Conservation (phyloP, 1,140 invertebrate genomes). For the Hylyphantes graminicola region DNA sequence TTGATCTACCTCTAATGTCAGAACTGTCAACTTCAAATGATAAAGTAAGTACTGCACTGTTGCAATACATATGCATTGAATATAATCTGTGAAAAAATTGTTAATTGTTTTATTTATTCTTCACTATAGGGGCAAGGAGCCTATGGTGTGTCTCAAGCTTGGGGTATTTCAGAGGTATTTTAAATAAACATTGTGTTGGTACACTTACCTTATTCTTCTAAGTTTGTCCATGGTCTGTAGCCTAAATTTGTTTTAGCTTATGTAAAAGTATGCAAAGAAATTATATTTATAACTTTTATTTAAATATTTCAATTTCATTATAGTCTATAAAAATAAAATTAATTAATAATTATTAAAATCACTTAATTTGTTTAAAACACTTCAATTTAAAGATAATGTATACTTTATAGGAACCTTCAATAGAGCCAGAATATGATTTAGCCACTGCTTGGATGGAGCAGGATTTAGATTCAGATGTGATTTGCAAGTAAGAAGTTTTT, state of each 20-base stretch:
- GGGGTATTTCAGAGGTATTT: conserved; percentile 63
- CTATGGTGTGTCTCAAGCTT: conserved; percentile 64
- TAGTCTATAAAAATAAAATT: too few species aligned
- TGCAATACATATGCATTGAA: not conserved
- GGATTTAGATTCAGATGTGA: conserved; percentile 65
- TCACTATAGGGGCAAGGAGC: conserved; percentile 59
- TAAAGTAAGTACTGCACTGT: conserved; percentile 37
- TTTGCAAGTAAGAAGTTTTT: conserved; percentile 51
- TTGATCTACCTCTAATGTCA: conserved; percentile 66
- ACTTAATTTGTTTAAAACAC: not conserved
- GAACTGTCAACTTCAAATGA: conserved; percentile 65
- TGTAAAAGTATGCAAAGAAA: too few species aligned
- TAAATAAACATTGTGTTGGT: too few species aligned
- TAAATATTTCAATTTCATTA: too few species aligned
- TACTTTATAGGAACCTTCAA: conserved; percentile 61
- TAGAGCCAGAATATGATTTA: conserved; percentile 67
- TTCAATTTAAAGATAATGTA: not conserved
- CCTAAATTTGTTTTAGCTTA: too few species aligned
- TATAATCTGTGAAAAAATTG: not conserved
- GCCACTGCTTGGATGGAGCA: conserved; percentile 67
- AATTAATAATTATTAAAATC: too few species aligned
- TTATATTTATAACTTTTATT: too few species aligned
- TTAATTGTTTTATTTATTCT: not conserved
- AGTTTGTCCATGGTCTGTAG: too few species aligned
- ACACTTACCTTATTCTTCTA: too few species aligned